phyloP scores from a whole-genome alignment of 2,113 vertebrate species.

The Paradisaea rubra region DNA sequence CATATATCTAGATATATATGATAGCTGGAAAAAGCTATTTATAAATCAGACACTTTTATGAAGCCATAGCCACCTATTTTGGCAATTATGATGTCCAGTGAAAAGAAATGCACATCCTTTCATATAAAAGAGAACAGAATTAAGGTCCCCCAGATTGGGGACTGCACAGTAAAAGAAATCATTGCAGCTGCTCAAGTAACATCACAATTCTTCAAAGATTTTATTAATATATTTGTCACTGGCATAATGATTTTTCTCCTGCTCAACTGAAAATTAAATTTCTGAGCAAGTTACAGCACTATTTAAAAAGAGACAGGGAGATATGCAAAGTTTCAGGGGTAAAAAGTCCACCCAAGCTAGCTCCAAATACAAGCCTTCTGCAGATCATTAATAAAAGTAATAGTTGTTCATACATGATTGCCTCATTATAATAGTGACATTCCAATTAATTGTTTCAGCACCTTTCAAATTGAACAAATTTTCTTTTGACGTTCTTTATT shows the following conservation, averaged over 20 bases:
- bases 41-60: conserved; percentile 28
- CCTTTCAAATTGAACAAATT: conserved; percentile 45
- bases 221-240: conserved; percentile 44
- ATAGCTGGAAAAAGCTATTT: conserved; percentile 2
- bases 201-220: conserved; percentile 8
- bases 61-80: conserved; percentile 23
- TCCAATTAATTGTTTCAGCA: conserved; percentile 56
- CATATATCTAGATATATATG: neutral
- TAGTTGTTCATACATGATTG: conserved; percentile 62
- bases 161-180: conserved; percentile 23
- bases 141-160: neutral
- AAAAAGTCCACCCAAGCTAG: neutral
- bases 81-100: conserved; percentile 24
- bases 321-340: conserved; percentile 21
- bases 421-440: conserved; percentile 55
- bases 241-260: conserved; percentile 19
- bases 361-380: conserved; percentile 46
- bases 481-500: conserved; percentile 3
- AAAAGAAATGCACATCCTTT: conserved; percentile 9
- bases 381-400: conserved; percentile 62
- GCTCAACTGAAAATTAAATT: conserved; percentile 62
- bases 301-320: conserved; percentile 39
- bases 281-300: conserved; percentile 27
- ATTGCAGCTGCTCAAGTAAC: neutral
- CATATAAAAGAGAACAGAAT: neutral